phyloP scores from a whole-genome alignment of 2,113 vertebrate species.

The Catharus minimus region DNA sequence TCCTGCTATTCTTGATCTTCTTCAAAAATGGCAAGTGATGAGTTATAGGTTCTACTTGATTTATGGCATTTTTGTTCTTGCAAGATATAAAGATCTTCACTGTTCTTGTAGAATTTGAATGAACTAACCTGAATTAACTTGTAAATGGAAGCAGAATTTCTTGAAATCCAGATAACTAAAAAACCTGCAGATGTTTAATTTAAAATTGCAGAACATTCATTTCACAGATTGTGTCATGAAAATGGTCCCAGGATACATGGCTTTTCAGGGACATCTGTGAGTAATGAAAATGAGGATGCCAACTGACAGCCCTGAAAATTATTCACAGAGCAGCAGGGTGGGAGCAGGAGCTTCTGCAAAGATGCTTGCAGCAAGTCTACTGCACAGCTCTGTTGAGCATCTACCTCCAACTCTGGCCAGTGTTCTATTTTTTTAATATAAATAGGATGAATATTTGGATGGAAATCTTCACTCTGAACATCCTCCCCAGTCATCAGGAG shows the following conservation, averaged over 20 bases:
- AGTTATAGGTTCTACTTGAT: neutral
- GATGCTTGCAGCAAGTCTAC: neutral
- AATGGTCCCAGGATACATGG: neutral
- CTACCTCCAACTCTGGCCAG: neutral
- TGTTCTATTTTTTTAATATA: neutral
- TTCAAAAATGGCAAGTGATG: neutral
- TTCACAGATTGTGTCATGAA: slow-evolving; percentile 11
- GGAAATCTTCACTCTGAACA: neutral
- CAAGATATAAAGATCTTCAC: neutral
- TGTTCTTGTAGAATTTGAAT: neutral
- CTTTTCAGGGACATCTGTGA: slow-evolving; percentile 55
- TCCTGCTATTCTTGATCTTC: neutral
- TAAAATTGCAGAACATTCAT: slow-evolving; percentile 28
- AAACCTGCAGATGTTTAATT: slow-evolving; percentile 50
- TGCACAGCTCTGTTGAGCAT: neutral
- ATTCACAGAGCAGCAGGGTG: neutral
- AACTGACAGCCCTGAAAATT: neutral
- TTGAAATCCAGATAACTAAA: neutral
- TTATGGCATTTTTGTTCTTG: neutral
- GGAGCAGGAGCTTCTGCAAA: slow-evolving; percentile 6
- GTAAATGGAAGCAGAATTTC: slow-evolving; percentile 16
- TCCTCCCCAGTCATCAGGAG: neutral
- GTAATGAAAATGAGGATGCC: slow-evolving; percentile 26
- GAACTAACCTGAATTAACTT: neutral
- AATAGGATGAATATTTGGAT: neutral